Conservation (phyloP, 2,113 vertebrate species). For the Thunnus thynnus region DNA sequence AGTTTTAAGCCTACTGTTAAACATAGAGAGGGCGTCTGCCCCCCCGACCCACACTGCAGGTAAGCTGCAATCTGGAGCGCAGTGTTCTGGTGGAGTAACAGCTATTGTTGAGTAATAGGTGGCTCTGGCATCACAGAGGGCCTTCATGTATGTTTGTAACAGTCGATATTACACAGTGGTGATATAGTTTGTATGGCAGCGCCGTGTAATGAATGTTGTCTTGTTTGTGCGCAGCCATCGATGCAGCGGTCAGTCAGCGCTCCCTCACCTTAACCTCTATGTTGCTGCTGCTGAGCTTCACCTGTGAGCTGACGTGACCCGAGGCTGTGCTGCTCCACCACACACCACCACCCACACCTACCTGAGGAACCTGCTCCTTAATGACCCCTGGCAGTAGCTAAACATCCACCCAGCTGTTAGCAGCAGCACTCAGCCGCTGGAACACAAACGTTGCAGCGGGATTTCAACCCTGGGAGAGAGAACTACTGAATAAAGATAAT, state of each 20-base stretch:
- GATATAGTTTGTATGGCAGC: background rate
- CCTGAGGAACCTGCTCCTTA: constrained; percentile 9
- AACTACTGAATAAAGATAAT: background rate
- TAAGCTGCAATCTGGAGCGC: too few relatives aligned
- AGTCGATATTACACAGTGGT: background rate
- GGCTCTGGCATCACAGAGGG: too few relatives aligned
- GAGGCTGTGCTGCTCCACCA: constrained; percentile 8
- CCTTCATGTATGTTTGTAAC: background rate
- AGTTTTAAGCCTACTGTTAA: too few relatives aligned
- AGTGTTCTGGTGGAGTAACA: too few relatives aligned
- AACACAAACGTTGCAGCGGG: constrained; percentile 4
- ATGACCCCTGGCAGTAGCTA: background rate
- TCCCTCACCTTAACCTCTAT: constrained; percentile 4
- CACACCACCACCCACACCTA: background rate
- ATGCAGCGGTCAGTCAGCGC: background rate
- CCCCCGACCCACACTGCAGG: too few relatives aligned
- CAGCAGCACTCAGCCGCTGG: background rate
- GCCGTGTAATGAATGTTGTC: background rate
- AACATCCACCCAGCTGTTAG: constrained; percentile 1
- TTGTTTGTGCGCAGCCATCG: constrained; percentile 51
- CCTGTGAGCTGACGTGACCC: constrained; percentile 58
- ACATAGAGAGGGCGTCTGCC: too few relatives aligned
- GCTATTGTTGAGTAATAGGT: too few relatives aligned
- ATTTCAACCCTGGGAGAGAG: background rate
- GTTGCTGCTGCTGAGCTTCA: constrained; percentile 48